These are phyloP conservation scores for Rallus limicola DNA, from an alignment of 2,113 vertebrate species.

Conservation along the genomic window DNA sequence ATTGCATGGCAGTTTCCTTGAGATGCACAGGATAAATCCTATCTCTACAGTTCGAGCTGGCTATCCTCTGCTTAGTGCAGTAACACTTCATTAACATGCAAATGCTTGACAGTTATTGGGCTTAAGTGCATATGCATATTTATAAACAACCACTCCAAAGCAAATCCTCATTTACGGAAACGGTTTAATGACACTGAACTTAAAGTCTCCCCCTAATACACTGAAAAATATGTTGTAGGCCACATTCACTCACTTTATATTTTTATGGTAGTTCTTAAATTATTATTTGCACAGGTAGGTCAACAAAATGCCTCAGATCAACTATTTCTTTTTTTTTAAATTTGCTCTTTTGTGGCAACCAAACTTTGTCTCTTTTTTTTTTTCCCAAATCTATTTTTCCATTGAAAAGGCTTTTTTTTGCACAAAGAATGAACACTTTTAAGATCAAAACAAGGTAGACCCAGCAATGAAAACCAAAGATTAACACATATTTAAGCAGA, in stretches of 20 bases:
- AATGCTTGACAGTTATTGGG: slow-evolving; percentile 7
- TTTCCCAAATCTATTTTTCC: too few species aligned
- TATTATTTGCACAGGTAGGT: not conserved
- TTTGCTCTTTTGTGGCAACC: not conserved
- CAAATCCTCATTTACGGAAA: not conserved
- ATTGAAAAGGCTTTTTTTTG: not conserved
- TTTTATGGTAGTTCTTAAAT: not conserved
- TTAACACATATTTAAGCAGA: not conserved
- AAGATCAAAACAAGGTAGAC: not conserved
- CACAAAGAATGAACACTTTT: not conserved
- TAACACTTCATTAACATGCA: slow-evolving; percentile 38
- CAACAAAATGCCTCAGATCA: not conserved
- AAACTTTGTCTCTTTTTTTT: not conserved
- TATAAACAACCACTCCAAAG: slow-evolving; percentile 30
- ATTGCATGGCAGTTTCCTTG: not conserved
- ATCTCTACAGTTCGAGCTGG: not conserved
- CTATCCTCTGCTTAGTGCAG: not conserved
- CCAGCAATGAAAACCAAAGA: not conserved
- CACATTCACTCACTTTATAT: not conserved
- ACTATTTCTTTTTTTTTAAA: not conserved
- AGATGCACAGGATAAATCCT: not conserved
- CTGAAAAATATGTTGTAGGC: not conserved
- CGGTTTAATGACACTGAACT: not conserved
- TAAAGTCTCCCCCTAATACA: not conserved
- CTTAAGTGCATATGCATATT: slow-evolving; percentile 27